Percentiles rank a stretch among this genome's conserved stretches.
These are phyloP conservation scores for Crotalus horridus DNA, from an alignment of 2,113 vertebrate genomes.

Conservation along the genomic window DNA sequence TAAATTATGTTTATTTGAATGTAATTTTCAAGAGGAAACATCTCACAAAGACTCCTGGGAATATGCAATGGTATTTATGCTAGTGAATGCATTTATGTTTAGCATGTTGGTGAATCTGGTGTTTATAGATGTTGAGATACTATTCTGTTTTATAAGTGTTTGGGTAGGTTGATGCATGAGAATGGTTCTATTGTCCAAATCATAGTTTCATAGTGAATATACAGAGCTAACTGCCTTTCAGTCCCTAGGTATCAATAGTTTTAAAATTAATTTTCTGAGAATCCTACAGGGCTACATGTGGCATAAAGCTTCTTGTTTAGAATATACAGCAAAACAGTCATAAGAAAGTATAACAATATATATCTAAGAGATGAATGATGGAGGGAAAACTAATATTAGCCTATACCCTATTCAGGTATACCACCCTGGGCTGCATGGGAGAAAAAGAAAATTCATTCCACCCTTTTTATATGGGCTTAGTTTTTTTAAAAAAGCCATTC, in stretches of 20 bases:
- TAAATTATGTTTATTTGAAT: background rate
- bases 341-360: background rate
- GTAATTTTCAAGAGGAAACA: constrained; percentile 8
- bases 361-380: background rate
- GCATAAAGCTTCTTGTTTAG: background rate
- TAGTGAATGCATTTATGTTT: background rate
- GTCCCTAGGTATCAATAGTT: background rate
- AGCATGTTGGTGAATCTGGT: background rate
- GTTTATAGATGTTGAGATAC: background rate
- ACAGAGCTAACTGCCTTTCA: background rate
- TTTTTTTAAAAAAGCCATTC: background rate
- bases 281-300: background rate
- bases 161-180: no score
- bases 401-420: background rate
- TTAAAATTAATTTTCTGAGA: background rate
- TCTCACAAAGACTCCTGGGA: background rate
- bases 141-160: background rate
- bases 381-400: background rate
- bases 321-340: background rate
- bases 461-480: background rate
- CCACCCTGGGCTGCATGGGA: background rate
- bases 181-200: background rate
- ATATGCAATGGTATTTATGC: background rate
- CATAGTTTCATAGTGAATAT: background rate
- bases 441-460: background rate